phyloP scores from a whole-genome alignment of 2,113 vertebrate species.

The Gavia stellata region DNA sequence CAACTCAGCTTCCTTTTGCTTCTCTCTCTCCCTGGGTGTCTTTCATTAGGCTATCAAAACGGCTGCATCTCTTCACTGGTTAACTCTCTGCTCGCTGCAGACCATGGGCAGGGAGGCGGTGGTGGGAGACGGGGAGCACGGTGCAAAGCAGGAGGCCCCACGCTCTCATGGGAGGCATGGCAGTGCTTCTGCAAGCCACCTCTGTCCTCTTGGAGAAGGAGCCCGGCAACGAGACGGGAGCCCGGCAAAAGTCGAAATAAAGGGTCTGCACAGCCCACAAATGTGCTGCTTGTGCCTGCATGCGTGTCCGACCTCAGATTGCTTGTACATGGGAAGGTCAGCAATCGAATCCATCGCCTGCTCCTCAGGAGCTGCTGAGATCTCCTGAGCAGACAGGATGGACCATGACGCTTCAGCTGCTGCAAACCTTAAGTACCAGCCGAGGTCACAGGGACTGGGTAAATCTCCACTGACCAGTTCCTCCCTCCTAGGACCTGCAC shows the following conservation, averaged over 20 bases:
- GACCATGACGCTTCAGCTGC: not conserved
- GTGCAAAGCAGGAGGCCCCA: not conserved
- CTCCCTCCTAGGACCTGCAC: not conserved
- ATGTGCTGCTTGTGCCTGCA: rapidly evolving
- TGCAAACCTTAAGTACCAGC: not conserved
- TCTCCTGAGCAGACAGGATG: not conserved
- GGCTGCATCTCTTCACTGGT: not conserved
- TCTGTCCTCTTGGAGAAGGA: not conserved
- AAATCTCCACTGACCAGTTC: not conserved
- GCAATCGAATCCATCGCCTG: not conserved
- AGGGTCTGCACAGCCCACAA: not conserved
- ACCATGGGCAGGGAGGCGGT: not conserved
- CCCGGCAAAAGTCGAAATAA: not conserved
- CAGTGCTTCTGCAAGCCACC: not conserved
- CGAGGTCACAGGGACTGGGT: rapidly evolving
- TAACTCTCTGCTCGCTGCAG: not conserved
- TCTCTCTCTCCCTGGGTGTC: not conserved
- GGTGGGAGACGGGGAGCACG: rapidly evolving
- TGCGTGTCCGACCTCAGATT: not conserved
- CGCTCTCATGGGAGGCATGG: rapidly evolving
- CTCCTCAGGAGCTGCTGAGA: not conserved
- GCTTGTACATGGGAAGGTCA: not conserved
- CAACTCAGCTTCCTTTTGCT: not conserved
- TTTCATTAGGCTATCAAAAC: not conserved
- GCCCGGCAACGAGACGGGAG: not conserved